These are phyloP conservation scores for Tapirus terrestris DNA, from an alignment of 2,113 vertebrate genomes.

Conservation along the genomic window DNA sequence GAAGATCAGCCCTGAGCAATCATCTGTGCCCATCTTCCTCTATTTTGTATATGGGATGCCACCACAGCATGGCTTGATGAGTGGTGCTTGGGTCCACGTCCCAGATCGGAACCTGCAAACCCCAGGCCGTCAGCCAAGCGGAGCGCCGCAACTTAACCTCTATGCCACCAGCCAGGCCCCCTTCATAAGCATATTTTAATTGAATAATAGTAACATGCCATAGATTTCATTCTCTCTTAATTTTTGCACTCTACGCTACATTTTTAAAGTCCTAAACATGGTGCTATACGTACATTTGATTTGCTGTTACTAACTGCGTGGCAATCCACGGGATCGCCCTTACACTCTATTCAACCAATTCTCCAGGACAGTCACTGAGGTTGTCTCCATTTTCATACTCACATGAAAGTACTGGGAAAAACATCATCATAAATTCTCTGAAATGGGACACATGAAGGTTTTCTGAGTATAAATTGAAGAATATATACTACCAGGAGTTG, in stretches of 20 bases:
- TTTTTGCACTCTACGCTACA: background rate
- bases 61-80: too few species aligned
- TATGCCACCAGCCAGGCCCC: too few species aligned
- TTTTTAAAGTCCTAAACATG: background rate
- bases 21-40: too few species aligned
- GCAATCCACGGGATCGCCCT: too few species aligned
- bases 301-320: background rate
- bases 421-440: background rate
- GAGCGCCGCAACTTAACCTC: too few species aligned
- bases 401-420: background rate
- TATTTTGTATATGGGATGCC: too few species aligned
- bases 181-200: background rate
- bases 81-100: too few species aligned
- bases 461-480: background rate
- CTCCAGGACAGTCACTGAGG: background rate
- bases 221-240: background rate
- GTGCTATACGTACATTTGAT: background rate
- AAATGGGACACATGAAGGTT: background rate
- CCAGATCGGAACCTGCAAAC: too few species aligned
- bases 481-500: background rate
- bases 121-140: too few species aligned
- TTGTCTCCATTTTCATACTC: background rate
- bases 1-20: too few species aligned
- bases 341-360: background rate
- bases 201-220: background rate